Evolutionary conservation across 53 echinoderm and acorn worm genomes (phyloP), one percentile per base, ranked within the genome.

Genomic region (Paelopatides confundens): DNA sequence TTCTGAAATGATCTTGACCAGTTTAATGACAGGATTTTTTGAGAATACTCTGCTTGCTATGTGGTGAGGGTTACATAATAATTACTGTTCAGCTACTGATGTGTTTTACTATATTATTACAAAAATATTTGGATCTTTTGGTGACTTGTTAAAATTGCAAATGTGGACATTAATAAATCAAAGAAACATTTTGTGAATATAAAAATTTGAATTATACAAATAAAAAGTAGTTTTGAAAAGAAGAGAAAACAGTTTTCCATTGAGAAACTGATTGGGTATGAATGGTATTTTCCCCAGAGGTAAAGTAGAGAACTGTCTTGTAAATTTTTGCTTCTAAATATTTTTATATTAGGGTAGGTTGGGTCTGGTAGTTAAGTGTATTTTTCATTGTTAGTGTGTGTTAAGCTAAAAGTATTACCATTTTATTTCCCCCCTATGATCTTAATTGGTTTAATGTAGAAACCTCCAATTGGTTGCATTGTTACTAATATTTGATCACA

Each of bases 341-440:
- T 58, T 58, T 58, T 58, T 58, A 58, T 58, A 58, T 58, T 58
- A 58, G 58, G 58, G 58, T 58, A 58, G 58, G 58, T 58, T 58
- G 58, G 58, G 58, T 58, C 58, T 58, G 17, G 17, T 58, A 18
- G 12, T 17, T 58, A 58, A 58, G 6, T 58, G 58, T 58, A 58
- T 58, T 58, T 58, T 58, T 23, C 21, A n/a, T 58, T 21, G 21
- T 58, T 58, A 58, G 58, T 58, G 58, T 58, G 58, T 58, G 58
- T 58, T 58, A 58, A 58, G 58, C 58, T 58, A 58, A 58, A 58
- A 58, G 58, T n/a, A 58, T 58, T 58, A 58, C 21, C 58, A 58
- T 58, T 58, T 58, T 58, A 58, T 58, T 58, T 58, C 5, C 58
- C n/a, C 58, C 6, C 18, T 58, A 58, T 58, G 58, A 58, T 58